phyloP scores from a whole-genome alignment of 92 coral and sea anemone species.

The Porites rus region DNA sequence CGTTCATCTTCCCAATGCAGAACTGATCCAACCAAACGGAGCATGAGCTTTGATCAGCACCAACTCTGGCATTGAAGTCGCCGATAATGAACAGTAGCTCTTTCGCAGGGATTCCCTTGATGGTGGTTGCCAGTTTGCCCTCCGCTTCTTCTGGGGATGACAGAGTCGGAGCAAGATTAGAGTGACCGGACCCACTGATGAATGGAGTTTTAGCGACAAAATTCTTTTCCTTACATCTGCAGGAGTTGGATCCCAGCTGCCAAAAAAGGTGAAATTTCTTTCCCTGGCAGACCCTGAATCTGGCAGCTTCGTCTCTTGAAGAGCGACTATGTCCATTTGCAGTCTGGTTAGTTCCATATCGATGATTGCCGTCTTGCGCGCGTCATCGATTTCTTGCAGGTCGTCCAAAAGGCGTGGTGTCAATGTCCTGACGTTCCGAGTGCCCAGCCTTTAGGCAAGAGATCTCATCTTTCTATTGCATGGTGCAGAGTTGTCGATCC shows the following conservation, averaged over 20 bases:
- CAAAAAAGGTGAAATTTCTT: conserved; percentile 51
- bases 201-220: conserved; percentile 24
- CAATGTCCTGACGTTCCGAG: conserved; percentile 37
- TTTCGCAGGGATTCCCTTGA: conserved; percentile 4
- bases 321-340: conserved; percentile 50
- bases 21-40: conserved; percentile 37
- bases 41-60: conserved; percentile 28
- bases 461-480: neutral
- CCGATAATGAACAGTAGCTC: conserved; percentile 36
- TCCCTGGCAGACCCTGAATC: conserved; percentile 25
- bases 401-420: conserved; percentile 17
- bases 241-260: conserved; percentile 20
- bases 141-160: conserved; percentile 29
- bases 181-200: conserved; percentile 7
- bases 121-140: conserved; percentile 10
- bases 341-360: conserved; percentile 2
- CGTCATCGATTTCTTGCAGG: conserved; percentile 13
- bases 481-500: too few relatives aligned
- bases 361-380: conserved; percentile 16
- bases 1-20: conserved; percentile 47
- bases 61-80: conserved; percentile 61
- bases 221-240: conserved; percentile 17
- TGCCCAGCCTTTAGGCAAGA: conserved; percentile 7
- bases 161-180: conserved; percentile 34
- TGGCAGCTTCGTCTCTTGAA: conserved; percentile 60